phyloP scores from a whole-genome alignment of 2,888 invertebrate species.

The Heliconius sara region DNA sequence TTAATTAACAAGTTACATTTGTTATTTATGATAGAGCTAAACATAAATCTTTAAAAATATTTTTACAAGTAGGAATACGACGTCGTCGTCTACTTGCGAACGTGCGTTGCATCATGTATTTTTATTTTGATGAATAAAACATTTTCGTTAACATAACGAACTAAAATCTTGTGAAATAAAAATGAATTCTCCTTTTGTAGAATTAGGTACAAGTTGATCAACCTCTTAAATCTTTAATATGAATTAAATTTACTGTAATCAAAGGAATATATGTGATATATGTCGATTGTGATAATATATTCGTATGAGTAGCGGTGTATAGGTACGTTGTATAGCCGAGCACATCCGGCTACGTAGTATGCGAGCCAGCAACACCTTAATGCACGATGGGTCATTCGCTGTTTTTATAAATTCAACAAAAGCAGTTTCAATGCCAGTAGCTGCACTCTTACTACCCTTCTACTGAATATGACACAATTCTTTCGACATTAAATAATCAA shows the following conservation, averaged over 20 bases:
- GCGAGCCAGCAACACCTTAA: constrained; percentile 26
- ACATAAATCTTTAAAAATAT: not conserved
- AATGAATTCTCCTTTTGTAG: not conserved
- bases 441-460: not conserved
- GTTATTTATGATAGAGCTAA: constrained; percentile 1
- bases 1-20: constrained; percentile 1
- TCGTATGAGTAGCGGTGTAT: not conserved
- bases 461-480: not conserved
- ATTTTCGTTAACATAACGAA: not conserved
- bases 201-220: not conserved
- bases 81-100: not conserved
- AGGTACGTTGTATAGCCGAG: not conserved
- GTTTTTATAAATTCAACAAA: constrained; percentile 39
- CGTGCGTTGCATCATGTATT: constrained; percentile 7
- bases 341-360: constrained; percentile 31
- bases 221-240: not conserved
- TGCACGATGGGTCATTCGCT: constrained; percentile 11
- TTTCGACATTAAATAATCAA: not conserved
- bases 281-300: not conserved
- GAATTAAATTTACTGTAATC: not conserved
- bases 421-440: constrained; percentile 50
- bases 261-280: not conserved
- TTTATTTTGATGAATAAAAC: constrained; percentile 19
- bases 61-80: not conserved
- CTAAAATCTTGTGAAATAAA: constrained; percentile 9